phyloP scores from a whole-genome alignment of 2,888 invertebrate species.

The Stenichneumon culpator region DNA sequence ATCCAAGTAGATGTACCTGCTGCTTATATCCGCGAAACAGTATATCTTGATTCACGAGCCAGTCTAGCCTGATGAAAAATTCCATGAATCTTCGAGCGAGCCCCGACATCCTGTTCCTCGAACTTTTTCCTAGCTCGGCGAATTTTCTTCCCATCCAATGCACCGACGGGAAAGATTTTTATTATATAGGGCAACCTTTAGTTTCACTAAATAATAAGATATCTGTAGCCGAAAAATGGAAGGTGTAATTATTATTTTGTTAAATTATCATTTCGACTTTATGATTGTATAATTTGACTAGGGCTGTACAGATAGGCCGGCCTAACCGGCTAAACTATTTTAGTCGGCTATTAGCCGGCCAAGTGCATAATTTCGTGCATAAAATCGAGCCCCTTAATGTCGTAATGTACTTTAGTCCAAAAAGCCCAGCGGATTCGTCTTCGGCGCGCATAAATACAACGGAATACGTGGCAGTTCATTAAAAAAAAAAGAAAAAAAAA shows the following conservation, averaged over 20 bases:
- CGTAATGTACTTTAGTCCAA: too few relatives aligned
- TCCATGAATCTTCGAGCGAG: conserved; percentile 65
- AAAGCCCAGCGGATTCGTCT: too few relatives aligned
- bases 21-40: conserved; percentile 22
- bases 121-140: neutral
- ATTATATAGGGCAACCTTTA: neutral
- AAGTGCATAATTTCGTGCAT: too few relatives aligned
- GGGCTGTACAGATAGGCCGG: too few relatives aligned
- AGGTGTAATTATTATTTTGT: neutral
- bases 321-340: too few relatives aligned
- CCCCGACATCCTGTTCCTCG: conserved; percentile 8
- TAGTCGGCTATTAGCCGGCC: too few relatives aligned
- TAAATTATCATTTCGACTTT: too few relatives aligned
- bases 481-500: too few relatives aligned
- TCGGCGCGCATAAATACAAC: too few relatives aligned
- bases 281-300: too few relatives aligned
- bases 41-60: conserved; percentile 57
- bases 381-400: too few relatives aligned
- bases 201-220: neutral
- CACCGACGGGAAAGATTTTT: neutral
- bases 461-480: too few relatives aligned
- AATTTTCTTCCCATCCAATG: neutral
- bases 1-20: conserved; percentile 43
- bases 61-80: conserved; percentile 64
- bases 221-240: neutral